Evolutionary conservation across 2,797 vertebrate species (phyloP), one percentile per base, ranked within the genome.

Genomic region (Helostoma temminkii): DNA sequence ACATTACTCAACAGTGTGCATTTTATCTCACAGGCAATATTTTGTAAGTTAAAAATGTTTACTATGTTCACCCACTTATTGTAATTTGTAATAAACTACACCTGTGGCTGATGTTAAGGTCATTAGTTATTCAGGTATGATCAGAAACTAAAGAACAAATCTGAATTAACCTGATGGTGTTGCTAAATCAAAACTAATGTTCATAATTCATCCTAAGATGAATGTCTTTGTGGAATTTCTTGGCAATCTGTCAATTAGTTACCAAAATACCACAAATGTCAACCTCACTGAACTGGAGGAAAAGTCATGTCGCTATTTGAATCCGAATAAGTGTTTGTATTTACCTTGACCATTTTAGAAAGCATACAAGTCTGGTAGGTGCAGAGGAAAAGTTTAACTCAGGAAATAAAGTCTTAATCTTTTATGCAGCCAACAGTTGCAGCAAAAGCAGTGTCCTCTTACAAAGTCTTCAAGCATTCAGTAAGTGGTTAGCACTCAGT

Each of bases 401-500:
- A 14, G 45, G 25, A 71, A 47, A 66, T 30, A 36, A 53, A 58
- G 18, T 32, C 18, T 34, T 14, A 53, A 19, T 21, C 28, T 45
- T 37, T 48, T 54, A 55, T 26, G 9, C 28, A 34, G 37, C 42
- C 60, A 71, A 58, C 24, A 48, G 61, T 3, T 6, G 54, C 50
- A 39, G 65, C 55, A 53, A 37, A 64, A 49, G 48, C 57, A 53
- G 62, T 47, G 36, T 78, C 58, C 68, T 71, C 71, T 82, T 70
- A 48, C 72, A 58, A 56, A 69, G 54, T 65, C 66, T 69, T 69
- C 30, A 54, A 67, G 66, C 36, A 28, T 66, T 53, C 50, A 72
- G 12, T 77, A 69, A 73, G 74, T 76, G 76, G 74, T 88, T 83
- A 58, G 66, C 18, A 43, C 61, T 82, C 71, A 74, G 61, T 80